Conservation (phyloP, 1,140 invertebrate genomes). For the Brachionus asplanchnoidis region DNA sequence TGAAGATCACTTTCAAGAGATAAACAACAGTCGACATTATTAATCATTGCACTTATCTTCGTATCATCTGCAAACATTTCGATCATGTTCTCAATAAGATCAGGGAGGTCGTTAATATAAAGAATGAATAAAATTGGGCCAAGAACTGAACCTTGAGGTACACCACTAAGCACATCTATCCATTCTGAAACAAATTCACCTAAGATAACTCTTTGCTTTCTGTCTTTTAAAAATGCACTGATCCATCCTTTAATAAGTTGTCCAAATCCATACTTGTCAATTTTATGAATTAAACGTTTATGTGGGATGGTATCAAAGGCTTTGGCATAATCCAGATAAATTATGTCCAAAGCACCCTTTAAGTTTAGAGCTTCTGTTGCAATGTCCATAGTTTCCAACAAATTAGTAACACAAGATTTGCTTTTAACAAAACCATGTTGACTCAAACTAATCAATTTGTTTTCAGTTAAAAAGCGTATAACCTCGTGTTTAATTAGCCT, state of each 20-base stretch:
- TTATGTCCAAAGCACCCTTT: not conserved
- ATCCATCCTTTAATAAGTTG: not conserved
- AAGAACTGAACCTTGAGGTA: conserved; percentile 44
- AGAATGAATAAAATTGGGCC: conserved; percentile 45
- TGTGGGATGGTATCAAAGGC: not conserved
- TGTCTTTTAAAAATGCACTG: conserved; percentile 34
- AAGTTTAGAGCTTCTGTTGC: not conserved
- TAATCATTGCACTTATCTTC: not conserved
- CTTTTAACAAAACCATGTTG: not conserved
- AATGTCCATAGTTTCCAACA: not conserved
- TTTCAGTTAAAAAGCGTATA: not conserved
- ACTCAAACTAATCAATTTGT: not conserved
- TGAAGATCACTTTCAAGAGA: not conserved
- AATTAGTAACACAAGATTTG: not conserved
- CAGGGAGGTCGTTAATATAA: conserved; percentile 44
- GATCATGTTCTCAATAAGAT: not conserved
- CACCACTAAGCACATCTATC: conserved; percentile 42
- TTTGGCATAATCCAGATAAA: not conserved
- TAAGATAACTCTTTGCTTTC: conserved; percentile 41
- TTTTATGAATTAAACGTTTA: not conserved
- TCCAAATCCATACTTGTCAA: not conserved
- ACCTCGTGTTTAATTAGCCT: not conserved
- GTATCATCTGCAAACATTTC: conserved; percentile 29
- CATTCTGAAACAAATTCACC: conserved; percentile 40
- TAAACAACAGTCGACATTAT: not conserved